These are phyloP conservation scores for Balearica regulorum DNA, from an alignment of 2,797 vertebrate genomes.

Conservation along the genomic window DNA sequence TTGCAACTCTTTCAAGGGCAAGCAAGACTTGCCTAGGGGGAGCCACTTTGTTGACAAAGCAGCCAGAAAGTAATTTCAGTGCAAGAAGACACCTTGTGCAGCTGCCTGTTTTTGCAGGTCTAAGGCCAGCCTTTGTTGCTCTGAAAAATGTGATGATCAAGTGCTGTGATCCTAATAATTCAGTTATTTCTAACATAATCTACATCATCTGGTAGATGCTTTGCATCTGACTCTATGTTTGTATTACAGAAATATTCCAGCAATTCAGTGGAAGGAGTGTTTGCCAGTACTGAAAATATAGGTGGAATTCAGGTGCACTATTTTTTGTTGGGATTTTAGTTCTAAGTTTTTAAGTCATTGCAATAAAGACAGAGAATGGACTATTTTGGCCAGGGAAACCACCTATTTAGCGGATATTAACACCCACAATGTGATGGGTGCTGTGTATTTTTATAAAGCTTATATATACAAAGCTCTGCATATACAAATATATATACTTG, in stretches of 20 bases:
- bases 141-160: not conserved
- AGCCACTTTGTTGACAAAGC: constrained; percentile 52
- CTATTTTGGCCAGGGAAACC: not conserved
- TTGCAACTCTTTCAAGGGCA: constrained; percentile 44
- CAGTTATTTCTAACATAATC: not conserved
- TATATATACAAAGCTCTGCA: not conserved
- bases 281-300: not conserved
- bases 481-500: not conserved
- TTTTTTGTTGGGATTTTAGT: not conserved
- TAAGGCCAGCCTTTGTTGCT: not conserved
- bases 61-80: constrained; percentile 14
- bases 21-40: not conserved
- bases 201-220: not conserved
- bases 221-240: not conserved
- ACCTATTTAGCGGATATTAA: not conserved
- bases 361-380: not conserved
- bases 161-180: not conserved
- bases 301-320: not conserved
- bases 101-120: not conserved
- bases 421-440: not conserved
- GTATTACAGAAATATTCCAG: not conserved
- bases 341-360: not conserved
- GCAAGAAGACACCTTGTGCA: constrained; percentile 4
- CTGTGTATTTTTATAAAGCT: not conserved
- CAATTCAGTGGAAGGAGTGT: not conserved